Conservation (phyloP, 2,113 vertebrate genomes). For the Hypomesus transpacificus region DNA sequence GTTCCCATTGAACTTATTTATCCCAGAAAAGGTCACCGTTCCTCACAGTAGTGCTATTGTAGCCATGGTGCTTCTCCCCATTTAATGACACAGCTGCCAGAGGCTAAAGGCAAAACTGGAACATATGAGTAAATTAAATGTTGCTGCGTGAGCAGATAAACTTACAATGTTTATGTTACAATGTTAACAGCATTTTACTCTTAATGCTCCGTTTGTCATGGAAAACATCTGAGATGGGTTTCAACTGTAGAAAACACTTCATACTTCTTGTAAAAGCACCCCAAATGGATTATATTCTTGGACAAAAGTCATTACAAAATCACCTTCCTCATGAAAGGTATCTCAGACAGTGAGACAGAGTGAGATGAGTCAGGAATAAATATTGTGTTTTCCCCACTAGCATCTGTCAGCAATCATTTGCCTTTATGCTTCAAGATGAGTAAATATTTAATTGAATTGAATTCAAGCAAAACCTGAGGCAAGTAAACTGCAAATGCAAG, state of each 20-base stretch:
- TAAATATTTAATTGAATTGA: constrained; percentile 22
- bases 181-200: not conserved
- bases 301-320: not conserved
- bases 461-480: not conserved
- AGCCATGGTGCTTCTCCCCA: too few species aligned
- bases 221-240: constrained; percentile 38
- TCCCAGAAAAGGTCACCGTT: too few species aligned
- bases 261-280: constrained; percentile 1
- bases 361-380: constrained; percentile 20
- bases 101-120: not conserved
- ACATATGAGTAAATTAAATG: constrained; percentile 5
- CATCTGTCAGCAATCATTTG: constrained; percentile 8
- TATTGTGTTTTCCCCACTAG: not conserved
- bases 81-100: too few species aligned
- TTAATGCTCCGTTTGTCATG: not conserved
- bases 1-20: too few species aligned
- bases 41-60: too few species aligned
- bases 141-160: not conserved
- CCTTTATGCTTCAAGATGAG: not conserved
- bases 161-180: constrained; percentile 30
- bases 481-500: not conserved
- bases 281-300: not conserved
- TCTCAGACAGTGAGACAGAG: not conserved
- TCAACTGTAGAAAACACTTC: not conserved
- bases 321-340: not conserved